phyloP scores from a whole-genome alignment of 2,888 invertebrate genomes.

The Machimus rusticus region DNA sequence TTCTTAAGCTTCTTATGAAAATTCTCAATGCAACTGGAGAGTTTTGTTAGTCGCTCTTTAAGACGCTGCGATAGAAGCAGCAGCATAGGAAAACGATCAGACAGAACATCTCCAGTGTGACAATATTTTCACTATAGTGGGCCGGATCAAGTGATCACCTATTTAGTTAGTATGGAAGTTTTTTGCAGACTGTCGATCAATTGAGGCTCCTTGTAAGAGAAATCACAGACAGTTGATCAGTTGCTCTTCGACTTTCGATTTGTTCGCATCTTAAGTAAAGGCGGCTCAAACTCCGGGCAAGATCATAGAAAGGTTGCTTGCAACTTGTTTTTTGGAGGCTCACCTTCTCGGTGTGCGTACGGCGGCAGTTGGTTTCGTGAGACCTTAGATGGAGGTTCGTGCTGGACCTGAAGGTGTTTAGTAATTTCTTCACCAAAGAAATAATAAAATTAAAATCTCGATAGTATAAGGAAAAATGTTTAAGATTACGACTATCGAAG shows the following conservation, averaged over 20 bases:
- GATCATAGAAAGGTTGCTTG: slow-evolving; percentile 4
- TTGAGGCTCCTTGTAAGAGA: neutral
- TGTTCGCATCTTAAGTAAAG: slow-evolving; percentile 23
- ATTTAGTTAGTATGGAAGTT: neutral
- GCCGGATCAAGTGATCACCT: neutral
- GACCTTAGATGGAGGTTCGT: slow-evolving; percentile 12
- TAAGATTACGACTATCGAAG: neutral
- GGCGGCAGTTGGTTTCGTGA: neutral
- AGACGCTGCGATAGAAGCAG: neutral
- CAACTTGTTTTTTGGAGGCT: slow-evolving; percentile 26
- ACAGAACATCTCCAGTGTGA: neutral
- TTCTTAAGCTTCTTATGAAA: neutral
- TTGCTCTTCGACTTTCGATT: slow-evolving; percentile 36
- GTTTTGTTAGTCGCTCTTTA: neutral
- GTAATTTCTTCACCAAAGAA: slow-evolving; percentile 21
- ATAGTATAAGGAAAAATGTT: neutral
- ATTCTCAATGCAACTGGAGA: neutral
- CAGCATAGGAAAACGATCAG: neutral
- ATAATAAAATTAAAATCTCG: neutral
- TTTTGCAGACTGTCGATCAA: slow-evolving; percentile 22
- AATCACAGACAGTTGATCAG: slow-evolving; percentile 4
- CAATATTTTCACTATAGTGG: neutral
- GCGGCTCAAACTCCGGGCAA: neutral
- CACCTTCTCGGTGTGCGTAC: neutral
- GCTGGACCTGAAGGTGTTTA: neutral